These are phyloP conservation scores for Plebejus melissa DNA, from an alignment of 2,888 invertebrate genomes.

Conservation along the genomic window DNA sequence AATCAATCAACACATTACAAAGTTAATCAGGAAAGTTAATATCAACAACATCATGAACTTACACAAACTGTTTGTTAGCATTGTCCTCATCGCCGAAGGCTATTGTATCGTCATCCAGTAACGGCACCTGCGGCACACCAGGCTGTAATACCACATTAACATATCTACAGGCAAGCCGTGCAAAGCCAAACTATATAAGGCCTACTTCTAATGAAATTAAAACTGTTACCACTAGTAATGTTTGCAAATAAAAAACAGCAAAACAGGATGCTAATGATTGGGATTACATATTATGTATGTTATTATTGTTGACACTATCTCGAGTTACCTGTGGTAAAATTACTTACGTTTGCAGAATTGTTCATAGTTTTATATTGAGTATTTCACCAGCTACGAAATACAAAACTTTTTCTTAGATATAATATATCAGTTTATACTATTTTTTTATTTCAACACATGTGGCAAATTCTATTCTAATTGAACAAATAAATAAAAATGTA, in stretches of 20 bases:
- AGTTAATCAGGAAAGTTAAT: background rate
- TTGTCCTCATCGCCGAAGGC: constrained; percentile 92
- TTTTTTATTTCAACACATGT: background rate
- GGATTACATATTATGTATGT: background rate
- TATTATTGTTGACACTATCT: background rate
- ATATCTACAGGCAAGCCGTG: constrained; percentile 72
- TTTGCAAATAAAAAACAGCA: constrained; percentile 46
- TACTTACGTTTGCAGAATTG: constrained; percentile 67
- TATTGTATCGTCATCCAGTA: constrained; percentile 91
- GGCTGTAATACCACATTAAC: constrained; percentile 68
- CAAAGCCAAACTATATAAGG: constrained; percentile 51
- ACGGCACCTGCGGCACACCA: constrained; percentile 85
- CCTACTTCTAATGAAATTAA: constrained; percentile 20
- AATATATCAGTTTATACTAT: background rate
- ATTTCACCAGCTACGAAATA: background rate
- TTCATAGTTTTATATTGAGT: constrained; percentile 53
- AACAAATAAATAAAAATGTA: background rate
- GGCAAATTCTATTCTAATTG: background rate
- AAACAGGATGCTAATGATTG: background rate
- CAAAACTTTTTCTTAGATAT: background rate
- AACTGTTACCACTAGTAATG: constrained; percentile 13
- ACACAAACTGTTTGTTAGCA: constrained; percentile 69
- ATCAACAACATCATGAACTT: constrained; percentile 39
- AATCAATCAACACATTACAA: too few relatives aligned
- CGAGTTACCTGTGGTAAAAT: background rate